Conservation (phyloP, 2,888 invertebrate species). For the Spilarctia lutea region DNA sequence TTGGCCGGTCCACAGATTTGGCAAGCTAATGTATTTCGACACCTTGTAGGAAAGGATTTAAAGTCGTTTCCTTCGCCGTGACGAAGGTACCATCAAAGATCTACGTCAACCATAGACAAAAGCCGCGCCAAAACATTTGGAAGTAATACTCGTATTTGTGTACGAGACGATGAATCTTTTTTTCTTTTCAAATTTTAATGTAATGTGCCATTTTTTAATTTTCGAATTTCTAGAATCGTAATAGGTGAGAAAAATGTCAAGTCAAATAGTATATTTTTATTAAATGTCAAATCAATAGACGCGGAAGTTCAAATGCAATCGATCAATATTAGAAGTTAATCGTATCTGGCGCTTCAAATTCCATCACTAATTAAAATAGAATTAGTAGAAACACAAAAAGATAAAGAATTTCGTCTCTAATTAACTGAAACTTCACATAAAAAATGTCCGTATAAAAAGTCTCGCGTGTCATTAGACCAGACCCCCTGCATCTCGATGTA, state of each 20-base stretch:
- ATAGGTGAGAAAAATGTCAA: too few species aligned
- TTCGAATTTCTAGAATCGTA: too few species aligned
- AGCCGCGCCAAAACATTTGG: constrained; percentile 11
- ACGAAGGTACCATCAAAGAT: constrained; percentile 21
- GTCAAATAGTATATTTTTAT: too few species aligned
- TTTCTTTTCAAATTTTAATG: constrained; percentile 22
- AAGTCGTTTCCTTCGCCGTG: constrained; percentile 62
- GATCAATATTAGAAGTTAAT: constrained; percentile 19
- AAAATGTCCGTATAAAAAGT: constrained; percentile 61
- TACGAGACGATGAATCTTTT: constrained; percentile 30
- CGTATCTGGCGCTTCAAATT: constrained; percentile 47
- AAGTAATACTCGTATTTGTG: constrained; percentile 32
- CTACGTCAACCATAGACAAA: constrained; percentile 21
- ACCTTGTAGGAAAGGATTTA: constrained; percentile 69
- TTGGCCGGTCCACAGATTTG: constrained; percentile 67
- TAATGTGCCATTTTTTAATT: constrained; percentile 12
- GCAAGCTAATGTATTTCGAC: constrained; percentile 67
- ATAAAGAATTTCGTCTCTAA: constrained; percentile 68
- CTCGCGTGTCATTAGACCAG: constrained; percentile 82
- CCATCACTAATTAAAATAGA: constrained; percentile 66
- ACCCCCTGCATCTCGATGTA: constrained; percentile 66
- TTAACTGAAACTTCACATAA: constrained; percentile 68
- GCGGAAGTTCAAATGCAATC: neutral
- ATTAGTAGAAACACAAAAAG: constrained; percentile 65
- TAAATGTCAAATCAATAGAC: too few species aligned